These are phyloP conservation scores for Archips crataeganus DNA, from an alignment of 2,888 invertebrate genomes.

Conservation along the genomic window DNA sequence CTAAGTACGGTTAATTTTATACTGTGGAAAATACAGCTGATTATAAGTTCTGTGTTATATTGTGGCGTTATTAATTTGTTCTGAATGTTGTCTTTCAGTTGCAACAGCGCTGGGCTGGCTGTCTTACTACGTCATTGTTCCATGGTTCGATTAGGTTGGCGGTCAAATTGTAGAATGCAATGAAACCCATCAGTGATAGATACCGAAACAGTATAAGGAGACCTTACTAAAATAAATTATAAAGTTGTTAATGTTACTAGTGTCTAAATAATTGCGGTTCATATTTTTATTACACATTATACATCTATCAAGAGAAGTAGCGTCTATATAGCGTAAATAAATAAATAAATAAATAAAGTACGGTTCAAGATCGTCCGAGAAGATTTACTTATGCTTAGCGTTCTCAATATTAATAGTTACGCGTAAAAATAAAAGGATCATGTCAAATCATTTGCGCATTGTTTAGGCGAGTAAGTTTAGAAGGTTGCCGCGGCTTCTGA, in stretches of 20 bases:
- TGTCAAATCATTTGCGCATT: neutral
- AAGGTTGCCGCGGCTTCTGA: neutral
- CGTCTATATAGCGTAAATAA: neutral
- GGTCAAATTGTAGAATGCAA: neutral
- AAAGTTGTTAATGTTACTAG: slow-evolving; percentile 2
- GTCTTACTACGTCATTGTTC: neutral
- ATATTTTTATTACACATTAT: neutral
- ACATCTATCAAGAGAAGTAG: neutral
- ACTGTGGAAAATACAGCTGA: neutral
- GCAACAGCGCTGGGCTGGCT: neutral
- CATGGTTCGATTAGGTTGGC: neutral
- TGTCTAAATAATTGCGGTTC: slow-evolving; percentile 8
- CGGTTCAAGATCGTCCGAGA: neutral
- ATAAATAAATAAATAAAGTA: no score
- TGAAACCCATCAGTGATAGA: neutral
- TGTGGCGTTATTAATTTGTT: slow-evolving; percentile 1
- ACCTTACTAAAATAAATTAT: neutral
- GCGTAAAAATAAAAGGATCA: slow-evolving; percentile 1
- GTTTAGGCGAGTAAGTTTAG: neutral
- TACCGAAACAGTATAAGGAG: slow-evolving; percentile 1
- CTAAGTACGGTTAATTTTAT: neutral
- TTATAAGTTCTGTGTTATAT: neutral
- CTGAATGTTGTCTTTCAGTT: neutral
- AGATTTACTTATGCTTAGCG: neutral
- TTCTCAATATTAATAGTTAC: slow-evolving; percentile 9